Evolutionary conservation across 2,888 invertebrate species (phyloP).

Genomic region (Drosophila fulvimacula): DNA sequence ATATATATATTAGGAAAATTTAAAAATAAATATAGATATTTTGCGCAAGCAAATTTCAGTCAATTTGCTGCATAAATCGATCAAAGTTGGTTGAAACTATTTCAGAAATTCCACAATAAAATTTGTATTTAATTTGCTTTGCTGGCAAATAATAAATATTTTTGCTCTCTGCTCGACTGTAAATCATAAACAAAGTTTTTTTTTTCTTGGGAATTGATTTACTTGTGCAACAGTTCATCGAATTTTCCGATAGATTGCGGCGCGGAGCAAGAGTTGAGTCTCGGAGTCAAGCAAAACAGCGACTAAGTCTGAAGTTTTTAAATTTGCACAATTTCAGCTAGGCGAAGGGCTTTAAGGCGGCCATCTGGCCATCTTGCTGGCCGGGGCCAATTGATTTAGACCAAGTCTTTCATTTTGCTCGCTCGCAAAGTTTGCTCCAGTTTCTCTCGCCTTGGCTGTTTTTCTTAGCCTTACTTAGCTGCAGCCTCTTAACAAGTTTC

Average conservation of each 20-base stretch:
- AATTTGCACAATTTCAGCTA: conserved; percentile 8
- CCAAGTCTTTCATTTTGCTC: conserved; percentile 14
- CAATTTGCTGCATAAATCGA: background rate
- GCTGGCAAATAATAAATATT: background rate
- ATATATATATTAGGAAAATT: no score
- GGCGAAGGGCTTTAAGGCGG: conserved; percentile 14
- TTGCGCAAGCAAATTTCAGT: no score
- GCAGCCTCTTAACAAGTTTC: conserved; percentile 45
- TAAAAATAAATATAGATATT: no score
- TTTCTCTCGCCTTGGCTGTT: conserved; percentile 23
- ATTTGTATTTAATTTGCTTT: background rate
- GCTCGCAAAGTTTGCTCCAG: conserved; percentile 39
- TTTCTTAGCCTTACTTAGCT: conserved; percentile 16
- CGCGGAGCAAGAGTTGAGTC: background rate
- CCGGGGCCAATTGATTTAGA: conserved; percentile 42
- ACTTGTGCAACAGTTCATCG: background rate
- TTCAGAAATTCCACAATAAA: background rate
- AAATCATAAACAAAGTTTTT: background rate
- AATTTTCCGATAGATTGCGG: conserved; percentile 3
- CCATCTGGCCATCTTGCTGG: background rate
- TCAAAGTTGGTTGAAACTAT: background rate
- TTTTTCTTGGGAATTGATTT: background rate
- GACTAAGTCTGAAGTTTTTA: background rate
- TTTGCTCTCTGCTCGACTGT: background rate
- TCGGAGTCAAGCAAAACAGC: no score